Base-by-base conservation (phyloP, 2,797 vertebrate genomes). In the Selene dorsalis region DNA sequence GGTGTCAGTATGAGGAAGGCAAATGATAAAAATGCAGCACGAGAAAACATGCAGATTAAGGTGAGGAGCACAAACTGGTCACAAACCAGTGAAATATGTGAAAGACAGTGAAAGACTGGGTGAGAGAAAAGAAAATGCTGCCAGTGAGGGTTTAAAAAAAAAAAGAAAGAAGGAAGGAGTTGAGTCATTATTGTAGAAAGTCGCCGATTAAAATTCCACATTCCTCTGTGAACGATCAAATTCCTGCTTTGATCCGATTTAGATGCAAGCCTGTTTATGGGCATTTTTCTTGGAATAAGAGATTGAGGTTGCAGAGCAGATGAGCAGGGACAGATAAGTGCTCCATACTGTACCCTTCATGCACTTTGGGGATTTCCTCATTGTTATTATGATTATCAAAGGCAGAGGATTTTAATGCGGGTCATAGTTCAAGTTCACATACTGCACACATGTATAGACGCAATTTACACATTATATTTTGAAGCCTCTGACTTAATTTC, bases 251-350 rank as follows among this genome's bases (percentile, higher is more conserved):
- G 64, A 82, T 80, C 77, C 20, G 66, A 78, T 85, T 87, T 68
- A 28, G 60, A 65, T 22, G 17, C 39, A 0, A 28, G 30, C 56
- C 61, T 79, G 81, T 83, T 85, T 85, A 75, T 79, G 75, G 47
- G 38, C 56, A 11, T 58, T 75, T 88, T 84, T 87, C 75, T 83
- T 77, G 64, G 77, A 84, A 81, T 72, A 58, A 79, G 63, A 84
- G 75, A 83, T 79, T 79, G 39, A 80, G 82, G 66, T 78, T 84
- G 63, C 75, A 26, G n/a, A 84, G 58, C 62, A 85, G 83, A 80
- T 77, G 69, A 78, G 50, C 43, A 2, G 32, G 58, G 50, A 45
- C 67, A 58, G 82, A 59, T 70, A 39, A 77, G 78, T 16, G 68
- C 65, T 30, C 20, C 65, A 26, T 75, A 73, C 77, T 69, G 45